These are phyloP conservation scores for Conus canariensis DNA, from an alignment of 2,888 invertebrate species.

Conservation along the genomic window DNA sequence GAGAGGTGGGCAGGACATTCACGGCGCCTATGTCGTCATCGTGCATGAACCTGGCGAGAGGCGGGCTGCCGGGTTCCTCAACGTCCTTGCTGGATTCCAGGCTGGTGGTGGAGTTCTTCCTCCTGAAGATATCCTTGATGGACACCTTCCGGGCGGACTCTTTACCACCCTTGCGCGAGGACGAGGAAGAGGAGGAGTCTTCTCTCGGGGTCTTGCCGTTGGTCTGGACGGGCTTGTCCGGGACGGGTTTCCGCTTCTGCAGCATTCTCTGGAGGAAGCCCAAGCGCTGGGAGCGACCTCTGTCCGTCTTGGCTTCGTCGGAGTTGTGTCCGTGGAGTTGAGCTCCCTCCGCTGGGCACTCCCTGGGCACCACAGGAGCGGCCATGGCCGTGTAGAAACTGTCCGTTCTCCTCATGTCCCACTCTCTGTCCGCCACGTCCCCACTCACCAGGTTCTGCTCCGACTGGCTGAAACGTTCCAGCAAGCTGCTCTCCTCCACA, in stretches of 20 bases:
- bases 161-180: background rate
- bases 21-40: conserved; percentile 52
- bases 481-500: conserved; percentile 55
- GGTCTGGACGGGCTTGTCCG: conserved; percentile 7
- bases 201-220: background rate
- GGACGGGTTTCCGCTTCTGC: conserved; percentile 56
- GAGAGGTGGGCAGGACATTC: conserved; percentile 27
- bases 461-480: conserved; percentile 44
- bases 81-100: background rate
- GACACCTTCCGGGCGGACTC: conserved; percentile 51
- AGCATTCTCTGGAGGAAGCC: conserved; percentile 68
- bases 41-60: conserved; percentile 47
- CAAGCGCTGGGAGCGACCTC: conserved; percentile 54
- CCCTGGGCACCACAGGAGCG: background rate
- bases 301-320: background rate
- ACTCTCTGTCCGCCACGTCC: conserved; percentile 2
- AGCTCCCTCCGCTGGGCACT: background rate
- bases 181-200: background rate
- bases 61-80: conserved; percentile 42
- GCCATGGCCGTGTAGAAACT: conserved; percentile 47
- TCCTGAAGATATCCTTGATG: conserved; percentile 51
- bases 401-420: conserved; percentile 38
- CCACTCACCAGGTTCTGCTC: conserved; percentile 45
- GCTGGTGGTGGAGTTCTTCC: conserved; percentile 49
- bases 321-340: conserved; percentile 2